Evolutionary conservation across 2,888 invertebrate species (phyloP).

Genomic region (Scrobipalpa atriplicella): DNA sequence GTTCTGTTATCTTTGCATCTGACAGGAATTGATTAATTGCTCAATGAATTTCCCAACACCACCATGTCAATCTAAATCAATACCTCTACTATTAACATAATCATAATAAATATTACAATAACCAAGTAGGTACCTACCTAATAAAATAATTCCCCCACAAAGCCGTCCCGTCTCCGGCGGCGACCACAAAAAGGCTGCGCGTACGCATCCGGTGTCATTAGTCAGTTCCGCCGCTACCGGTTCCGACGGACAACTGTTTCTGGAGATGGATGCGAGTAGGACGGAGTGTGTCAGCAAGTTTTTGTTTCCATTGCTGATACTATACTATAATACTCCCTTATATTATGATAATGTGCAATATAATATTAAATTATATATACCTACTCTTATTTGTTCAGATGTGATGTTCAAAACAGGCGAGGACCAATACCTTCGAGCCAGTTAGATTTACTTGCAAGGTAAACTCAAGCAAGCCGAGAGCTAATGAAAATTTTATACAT

Average conservation of each 20-base stretch:
- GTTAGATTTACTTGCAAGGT: too few relatives aligned
- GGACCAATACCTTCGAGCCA: too few relatives aligned
- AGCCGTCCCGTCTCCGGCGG: not conserved
- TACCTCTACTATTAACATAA: not conserved
- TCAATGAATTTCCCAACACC: not conserved
- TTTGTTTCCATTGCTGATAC: not conserved
- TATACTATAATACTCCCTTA: too few relatives aligned
- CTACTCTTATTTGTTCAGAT: too few relatives aligned
- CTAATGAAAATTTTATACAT: too few relatives aligned
- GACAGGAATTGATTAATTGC: constrained; percentile 19
- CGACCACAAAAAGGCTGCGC: constrained; percentile 18
- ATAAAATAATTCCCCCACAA: not conserved
- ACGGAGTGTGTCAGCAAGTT: not conserved
- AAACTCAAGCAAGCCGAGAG: too few relatives aligned
- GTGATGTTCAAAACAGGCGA: too few relatives aligned
- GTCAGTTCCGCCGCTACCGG: constrained; percentile 32
- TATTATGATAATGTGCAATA: too few relatives aligned
- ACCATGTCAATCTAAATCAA: too few relatives aligned
- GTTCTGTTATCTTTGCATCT: constrained; percentile 16
- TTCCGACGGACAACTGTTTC: not conserved
- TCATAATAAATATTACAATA: not conserved
- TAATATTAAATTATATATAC: too few relatives aligned
- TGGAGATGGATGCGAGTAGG: not conserved
- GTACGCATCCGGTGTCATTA: constrained; percentile 34
- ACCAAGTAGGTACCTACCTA: not conserved